Percentiles rank a stretch among this genome's conserved stretches.
Conservation (phyloP, 2,888 invertebrate species). For the Drosophila gaucha region DNA sequence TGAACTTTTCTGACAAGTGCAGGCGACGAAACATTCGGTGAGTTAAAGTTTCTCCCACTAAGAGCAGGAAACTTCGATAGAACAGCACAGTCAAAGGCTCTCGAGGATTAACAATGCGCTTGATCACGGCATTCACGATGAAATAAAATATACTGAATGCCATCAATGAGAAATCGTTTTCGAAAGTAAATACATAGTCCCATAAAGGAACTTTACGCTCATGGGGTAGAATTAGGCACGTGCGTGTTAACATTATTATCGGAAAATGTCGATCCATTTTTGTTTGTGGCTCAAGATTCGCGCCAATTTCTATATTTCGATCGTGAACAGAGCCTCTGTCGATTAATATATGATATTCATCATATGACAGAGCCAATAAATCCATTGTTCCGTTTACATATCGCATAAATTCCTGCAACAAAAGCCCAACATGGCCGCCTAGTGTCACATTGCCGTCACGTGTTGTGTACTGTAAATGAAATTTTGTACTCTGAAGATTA, state of each 20-base stretch:
- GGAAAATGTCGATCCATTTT: not conserved
- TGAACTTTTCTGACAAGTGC: not conserved
- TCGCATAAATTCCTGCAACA: conserved; percentile 11
- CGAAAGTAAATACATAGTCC: not conserved
- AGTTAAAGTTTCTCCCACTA: not conserved
- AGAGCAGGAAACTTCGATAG: not conserved
- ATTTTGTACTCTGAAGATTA: no score
- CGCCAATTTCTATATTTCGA: conserved; percentile 1
- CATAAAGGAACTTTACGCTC: not conserved
- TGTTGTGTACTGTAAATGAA: conserved; percentile 16
- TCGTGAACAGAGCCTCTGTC: not conserved
- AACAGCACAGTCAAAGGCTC: not conserved
- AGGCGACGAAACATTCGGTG: not conserved
- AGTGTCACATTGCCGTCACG: not conserved
- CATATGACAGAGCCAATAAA: not conserved
- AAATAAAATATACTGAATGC: not conserved
- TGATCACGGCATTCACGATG: not conserved
- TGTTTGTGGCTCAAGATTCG: not conserved
- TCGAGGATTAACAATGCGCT: not conserved
- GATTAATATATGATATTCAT: not conserved
- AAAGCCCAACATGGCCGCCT: conserved; percentile 17
- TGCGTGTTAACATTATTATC: not conserved
- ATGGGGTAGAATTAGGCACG: not conserved
- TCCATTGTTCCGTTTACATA: conserved; percentile 11
- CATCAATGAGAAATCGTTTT: not conserved